Percentiles rank a stretch among this genome's conserved stretches.
phyloP scores from a whole-genome alignment of 2,113 vertebrate species.

The Muntiacus reevesi region DNA sequence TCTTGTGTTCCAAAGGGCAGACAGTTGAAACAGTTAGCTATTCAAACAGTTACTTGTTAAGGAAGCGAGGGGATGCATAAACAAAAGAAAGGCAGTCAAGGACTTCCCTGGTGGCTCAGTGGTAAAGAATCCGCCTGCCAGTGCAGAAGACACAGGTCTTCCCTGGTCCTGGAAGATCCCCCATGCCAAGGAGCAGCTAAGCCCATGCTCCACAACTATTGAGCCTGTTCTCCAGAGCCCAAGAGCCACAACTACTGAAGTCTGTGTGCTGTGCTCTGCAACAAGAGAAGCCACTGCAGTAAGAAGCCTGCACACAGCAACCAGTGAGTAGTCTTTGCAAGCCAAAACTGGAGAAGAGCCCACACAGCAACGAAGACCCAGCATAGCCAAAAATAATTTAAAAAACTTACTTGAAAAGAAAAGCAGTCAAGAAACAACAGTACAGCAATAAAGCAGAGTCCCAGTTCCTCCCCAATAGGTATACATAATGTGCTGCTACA shows the following conservation, averaged over 20 bases:
- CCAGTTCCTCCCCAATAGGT: background rate
- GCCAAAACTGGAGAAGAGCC: background rate
- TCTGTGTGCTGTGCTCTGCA: background rate
- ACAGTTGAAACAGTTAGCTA: background rate
- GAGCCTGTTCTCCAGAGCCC: background rate
- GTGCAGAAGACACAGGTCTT: background rate
- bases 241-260: background rate
- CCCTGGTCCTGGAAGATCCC: background rate
- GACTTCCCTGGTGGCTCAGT: background rate
- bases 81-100: background rate
- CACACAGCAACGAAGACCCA: background rate
- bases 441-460: background rate
- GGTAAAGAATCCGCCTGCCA: background rate
- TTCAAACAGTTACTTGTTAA: background rate
- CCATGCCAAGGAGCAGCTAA: background rate
- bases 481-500: background rate
- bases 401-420: background rate
- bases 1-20: background rate
- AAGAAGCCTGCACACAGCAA: background rate
- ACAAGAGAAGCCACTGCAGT: background rate
- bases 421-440: background rate
- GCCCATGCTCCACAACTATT: background rate
- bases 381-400: background rate
- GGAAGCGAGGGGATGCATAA: background rate
- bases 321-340: background rate